Base-by-base conservation (phyloP, 2,113 vertebrate genomes). In the Trematocara nigrifrons region DNA sequence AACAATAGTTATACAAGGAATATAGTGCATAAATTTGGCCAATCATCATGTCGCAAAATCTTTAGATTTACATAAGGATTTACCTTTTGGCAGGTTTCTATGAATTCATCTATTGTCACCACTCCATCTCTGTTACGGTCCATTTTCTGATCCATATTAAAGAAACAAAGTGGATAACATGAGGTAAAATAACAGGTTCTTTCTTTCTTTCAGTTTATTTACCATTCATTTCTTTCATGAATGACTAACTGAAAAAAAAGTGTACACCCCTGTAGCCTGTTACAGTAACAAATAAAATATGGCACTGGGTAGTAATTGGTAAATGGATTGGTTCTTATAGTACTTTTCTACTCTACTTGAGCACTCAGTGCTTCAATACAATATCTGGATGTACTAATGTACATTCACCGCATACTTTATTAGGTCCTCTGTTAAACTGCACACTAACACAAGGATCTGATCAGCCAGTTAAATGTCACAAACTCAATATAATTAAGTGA, bases 21-120 rank as follows among this genome's bases (percentile, higher is more conserved):
- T 64, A 76, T 69, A 56, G 40, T 40, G 12, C 6, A 49, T 49
- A 6, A 40, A 56, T 6, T 12, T 3, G 2, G 11, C 3, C 11
- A 10, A 90, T 87, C 84, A 3, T 5, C 11, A 5, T 35, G 8
- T 35, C n/a, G 12, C 26, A 26, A 61, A 61, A 54, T 10, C 33
- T 61, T 5, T 13, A 4, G 10, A 12, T 61, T 79, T 76, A n/a
- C 51, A 5, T 7, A 8, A 45, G 6, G 16, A 5, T 66, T 88
- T 92, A 99, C 98, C 97, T 97, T 98, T 94, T 98, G 97, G 92
- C 98, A 99, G 1, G 98, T 97, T 93, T 99, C 97, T 81, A 99
- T 96, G 92, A 99, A 99, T 90, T 99, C 98, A 11, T 99, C 98
- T 0, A 99, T 97, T 18, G 98, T 99, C 92, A 99, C 98, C 52